A percentile compares a stretch with the other conserved stretches of the same genome.
Evolutionary conservation across 2,113 vertebrate genomes (phyloP).

Genomic region (Herpetotheres cachinnans): DNA sequence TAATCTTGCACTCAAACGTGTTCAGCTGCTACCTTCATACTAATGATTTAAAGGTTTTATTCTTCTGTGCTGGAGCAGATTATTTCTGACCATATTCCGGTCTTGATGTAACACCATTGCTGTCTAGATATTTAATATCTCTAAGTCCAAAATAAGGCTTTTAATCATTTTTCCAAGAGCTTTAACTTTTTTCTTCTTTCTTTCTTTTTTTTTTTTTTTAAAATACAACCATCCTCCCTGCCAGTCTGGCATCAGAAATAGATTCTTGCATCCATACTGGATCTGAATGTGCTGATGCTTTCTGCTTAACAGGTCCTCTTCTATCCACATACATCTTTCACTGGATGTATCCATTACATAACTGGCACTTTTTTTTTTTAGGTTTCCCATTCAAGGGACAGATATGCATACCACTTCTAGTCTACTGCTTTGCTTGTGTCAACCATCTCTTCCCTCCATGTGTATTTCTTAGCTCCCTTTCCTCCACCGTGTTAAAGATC

Average conservation of each 20-base stretch:
- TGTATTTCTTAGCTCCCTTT: not conserved
- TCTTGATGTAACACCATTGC: not conserved
- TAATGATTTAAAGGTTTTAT: not conserved
- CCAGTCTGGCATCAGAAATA: not conserved
- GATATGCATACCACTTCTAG: not conserved
- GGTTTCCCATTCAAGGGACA: not conserved
- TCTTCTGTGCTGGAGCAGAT: not conserved
- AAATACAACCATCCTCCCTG: not conserved
- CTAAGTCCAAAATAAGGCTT: not conserved
- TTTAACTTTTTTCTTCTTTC: not conserved
- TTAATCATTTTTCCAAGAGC: not conserved
- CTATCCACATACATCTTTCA: not conserved
- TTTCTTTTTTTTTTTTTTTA: not conserved
- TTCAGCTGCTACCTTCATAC: not conserved
- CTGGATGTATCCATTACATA: not conserved
- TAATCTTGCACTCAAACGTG: not conserved
- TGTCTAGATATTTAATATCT: not conserved
- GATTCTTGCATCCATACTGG: not conserved
- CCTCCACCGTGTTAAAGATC: not conserved
- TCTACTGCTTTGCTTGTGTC: not conserved
- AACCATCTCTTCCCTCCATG: not conserved
- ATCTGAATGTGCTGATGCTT: not conserved
- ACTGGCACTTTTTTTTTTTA: not conserved
- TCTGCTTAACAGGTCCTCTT: not conserved
- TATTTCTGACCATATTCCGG: not conserved